Evolutionary conservation across 2,113 vertebrate species (phyloP).

Genomic region (Podarcis cretensis): DNA sequence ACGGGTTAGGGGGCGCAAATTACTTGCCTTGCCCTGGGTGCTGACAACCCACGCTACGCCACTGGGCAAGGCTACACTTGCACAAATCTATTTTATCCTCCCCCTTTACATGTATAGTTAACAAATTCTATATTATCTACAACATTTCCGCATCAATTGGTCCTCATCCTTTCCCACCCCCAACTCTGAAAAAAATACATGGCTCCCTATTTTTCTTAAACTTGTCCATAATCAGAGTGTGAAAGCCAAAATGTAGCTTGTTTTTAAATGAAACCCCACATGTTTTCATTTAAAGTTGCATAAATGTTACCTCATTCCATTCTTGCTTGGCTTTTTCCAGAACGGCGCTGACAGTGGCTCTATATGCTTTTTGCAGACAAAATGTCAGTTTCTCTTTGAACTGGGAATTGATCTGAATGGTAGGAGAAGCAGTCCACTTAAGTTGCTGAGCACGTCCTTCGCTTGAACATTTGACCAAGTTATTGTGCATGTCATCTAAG

Average conservation of each 20-base stretch:
- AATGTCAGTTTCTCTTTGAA: constrained; percentile 73
- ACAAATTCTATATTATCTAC: neutral
- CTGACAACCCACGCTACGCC: too few species aligned
- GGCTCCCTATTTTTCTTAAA: neutral
- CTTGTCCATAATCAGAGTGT: neutral
- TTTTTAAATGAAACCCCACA: neutral
- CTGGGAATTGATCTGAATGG: constrained; percentile 33
- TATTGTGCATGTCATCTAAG: constrained; percentile 77
- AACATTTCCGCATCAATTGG: neutral
- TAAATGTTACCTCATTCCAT: constrained; percentile 81
- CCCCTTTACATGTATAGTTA: neutral
- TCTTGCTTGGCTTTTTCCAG: constrained; percentile 73
- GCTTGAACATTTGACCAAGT: constrained; percentile 49
- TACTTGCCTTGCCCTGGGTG: too few species aligned
- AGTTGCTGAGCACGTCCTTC: constrained; percentile 48
- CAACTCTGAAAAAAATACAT: neutral
- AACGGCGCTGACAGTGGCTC: constrained; percentile 64
- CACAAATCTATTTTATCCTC: neutral
- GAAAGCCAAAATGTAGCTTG: neutral
- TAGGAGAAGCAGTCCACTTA: constrained; percentile 29
- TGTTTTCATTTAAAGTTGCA: neutral
- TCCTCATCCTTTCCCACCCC: neutral
- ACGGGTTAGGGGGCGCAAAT: too few species aligned
- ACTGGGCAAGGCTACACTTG: neutral
- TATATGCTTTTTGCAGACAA: constrained; percentile 77